Base-by-base conservation (phyloP, 1,140 invertebrate species). In the Drosophila murphyi region DNA sequence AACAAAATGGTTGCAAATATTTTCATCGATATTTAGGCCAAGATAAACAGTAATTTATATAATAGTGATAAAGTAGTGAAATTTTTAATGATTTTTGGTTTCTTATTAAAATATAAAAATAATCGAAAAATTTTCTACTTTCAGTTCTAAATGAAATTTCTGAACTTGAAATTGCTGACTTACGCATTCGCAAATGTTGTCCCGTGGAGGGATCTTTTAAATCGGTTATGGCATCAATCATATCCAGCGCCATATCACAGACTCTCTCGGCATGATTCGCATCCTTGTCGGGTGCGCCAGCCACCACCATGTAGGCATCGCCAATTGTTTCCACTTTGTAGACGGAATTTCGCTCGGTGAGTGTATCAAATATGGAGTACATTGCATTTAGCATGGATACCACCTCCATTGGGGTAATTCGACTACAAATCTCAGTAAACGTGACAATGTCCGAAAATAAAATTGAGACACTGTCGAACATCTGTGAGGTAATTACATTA, bases 301-400 rank as follows among this genome's bases (percentile, higher is more conserved):
- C 97, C 1, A 99, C 98, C 1, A 98, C 97, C 98, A 99, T 99
- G 89, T 99, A 99, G 0, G 98, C 98, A 91, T 98, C 98, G 0
- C 98, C 98, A 79, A 99, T 99, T 0, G 98, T 99, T 93, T 99
- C 98, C 5, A 99, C 98, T 95, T 99, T 99, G 92, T 99, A 99
- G 4, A 99, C 97, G 31, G 95, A 94, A 93, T 99, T 98, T 64
- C 96, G 94, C 91, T 99, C 98, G 0, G 98, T 98, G 3, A 99
- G 94, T 2, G 96, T 96, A 85, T 98, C 97, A 87, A 98, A 98
- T 64, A 98, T 96, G 0, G 97, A 98, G 92, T 98, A 98, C 97
- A 98, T 98, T 4, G 96, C 96, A 92, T 98, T 99, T 3, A 99
- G 93, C 97, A 98, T 98, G n/a, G 97, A 97, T 0, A 99, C 98